phyloP scores from a whole-genome alignment of 2,888 invertebrate genomes.

The Amphipoea oculea region DNA sequence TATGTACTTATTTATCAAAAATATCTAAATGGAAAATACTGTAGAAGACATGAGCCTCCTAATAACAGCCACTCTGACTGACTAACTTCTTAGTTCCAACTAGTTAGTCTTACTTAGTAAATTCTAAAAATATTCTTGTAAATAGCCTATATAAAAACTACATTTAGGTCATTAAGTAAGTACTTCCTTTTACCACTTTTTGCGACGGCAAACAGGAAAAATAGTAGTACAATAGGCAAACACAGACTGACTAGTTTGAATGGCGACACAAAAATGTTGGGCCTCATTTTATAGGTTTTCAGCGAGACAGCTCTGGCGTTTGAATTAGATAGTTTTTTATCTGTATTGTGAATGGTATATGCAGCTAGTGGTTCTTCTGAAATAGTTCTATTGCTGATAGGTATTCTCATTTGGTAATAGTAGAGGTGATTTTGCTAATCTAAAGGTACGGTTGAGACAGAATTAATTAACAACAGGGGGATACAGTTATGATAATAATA shows the following conservation, averaged over 20 bases:
- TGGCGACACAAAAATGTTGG: constrained; percentile 28
- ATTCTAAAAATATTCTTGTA: not conserved
- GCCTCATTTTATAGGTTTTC: constrained; percentile 54
- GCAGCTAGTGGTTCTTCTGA: not conserved
- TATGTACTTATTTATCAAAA: no score
- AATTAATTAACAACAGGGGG: no score
- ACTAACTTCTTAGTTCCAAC: no score
- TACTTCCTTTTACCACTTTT: constrained; percentile 45
- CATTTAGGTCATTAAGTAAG: constrained; percentile 22
- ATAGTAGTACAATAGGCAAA: constrained; percentile 36
- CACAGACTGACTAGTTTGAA: constrained; percentile 37
- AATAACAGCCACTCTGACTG: no score
- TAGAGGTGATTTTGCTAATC: not conserved
- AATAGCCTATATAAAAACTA: not conserved
- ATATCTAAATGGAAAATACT: not conserved
- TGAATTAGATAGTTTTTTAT: constrained; percentile 8
- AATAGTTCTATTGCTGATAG: not conserved
- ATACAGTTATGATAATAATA: no score
- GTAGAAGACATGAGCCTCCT: no score
- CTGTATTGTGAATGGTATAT: not conserved
- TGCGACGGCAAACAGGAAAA: constrained; percentile 54
- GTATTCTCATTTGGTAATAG: not conserved
- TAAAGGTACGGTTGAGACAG: no score
- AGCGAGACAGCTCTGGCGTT: constrained; percentile 5
- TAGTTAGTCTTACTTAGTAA: not conserved